phyloP scores from a whole-genome alignment of 2,797 vertebrate genomes.

The Notoglanidium macrostoma region DNA sequence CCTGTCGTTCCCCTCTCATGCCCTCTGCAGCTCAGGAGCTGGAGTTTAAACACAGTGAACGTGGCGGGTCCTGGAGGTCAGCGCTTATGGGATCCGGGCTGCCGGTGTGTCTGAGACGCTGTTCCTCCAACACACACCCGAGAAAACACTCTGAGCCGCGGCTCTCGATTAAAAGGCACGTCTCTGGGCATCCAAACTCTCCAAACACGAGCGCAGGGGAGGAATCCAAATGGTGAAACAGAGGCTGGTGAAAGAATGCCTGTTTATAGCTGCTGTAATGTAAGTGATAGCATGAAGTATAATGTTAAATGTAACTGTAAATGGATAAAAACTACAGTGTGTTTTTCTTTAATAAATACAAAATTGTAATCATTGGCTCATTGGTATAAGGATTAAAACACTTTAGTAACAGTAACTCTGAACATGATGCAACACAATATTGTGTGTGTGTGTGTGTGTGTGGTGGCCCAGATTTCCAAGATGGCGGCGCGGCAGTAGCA shows the following conservation, averaged over 20 bases:
- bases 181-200: background rate
- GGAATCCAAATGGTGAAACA: background rate
- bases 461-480: no score
- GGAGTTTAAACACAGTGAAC: constrained; percentile 42
- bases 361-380: background rate
- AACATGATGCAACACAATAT: background rate
- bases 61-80: constrained; percentile 29
- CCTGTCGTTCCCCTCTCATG: constrained; percentile 4
- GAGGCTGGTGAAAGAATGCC: background rate
- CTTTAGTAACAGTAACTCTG: background rate
- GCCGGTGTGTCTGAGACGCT: background rate
- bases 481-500: no score
- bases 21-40: constrained; percentile 28
- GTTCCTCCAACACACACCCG: background rate
- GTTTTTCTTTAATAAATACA: background rate
- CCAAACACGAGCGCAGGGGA: background rate
- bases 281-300: no score
- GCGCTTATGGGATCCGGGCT: constrained; percentile 6
- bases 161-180: background rate
- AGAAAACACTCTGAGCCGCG: background rate
- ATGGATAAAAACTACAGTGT: background rate
- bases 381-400: background rate
- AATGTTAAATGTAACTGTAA: background rate
- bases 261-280: background rate
- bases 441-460: constrained; percentile 1